Base-by-base conservation (phyloP, 2,888 invertebrate genomes). In the Julus scandinavius region DNA sequence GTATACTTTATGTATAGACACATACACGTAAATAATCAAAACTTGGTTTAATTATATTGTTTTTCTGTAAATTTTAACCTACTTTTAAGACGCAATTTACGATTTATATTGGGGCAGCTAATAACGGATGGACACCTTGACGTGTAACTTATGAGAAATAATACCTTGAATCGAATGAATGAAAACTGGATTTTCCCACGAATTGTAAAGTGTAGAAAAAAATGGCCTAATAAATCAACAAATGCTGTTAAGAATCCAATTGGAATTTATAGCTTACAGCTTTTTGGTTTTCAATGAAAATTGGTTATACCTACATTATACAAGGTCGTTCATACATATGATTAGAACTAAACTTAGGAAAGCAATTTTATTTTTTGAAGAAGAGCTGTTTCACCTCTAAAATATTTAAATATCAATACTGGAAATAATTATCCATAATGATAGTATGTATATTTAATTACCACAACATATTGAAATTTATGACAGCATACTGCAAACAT, bases 121-220 rank as follows among this genome's bases (percentile, higher is more conserved):
- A 72, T 72, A 72, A 11, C 9, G 29, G 72, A 72, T 72, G 72
- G 72, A 72, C 72, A 72, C 29, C n/a, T 29, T 29, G 29, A 7
- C 54, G 4, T 7, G 63, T 72, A 29, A 72, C 29, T 72, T 72
- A 72, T 72, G 72, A 29, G 3, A 29, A 29, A 72, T 11, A 29
- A 13, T 11, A 11, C 72, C 72, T 72, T 72, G 72, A 72, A 72
- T 29, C 29, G 72, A 29, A 11, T 72, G 29, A 72, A 72, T 29
- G 72, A 72, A 72, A 72, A 29, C 29, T 7, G 72, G 29, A 72
- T 72, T 72, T 72, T 72, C 72, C 72, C 72, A 72, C 72, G 29
- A 29, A n/a, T 72, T 72, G 72, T 29, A 72, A 72, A 63, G 63
- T n/a, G 20, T 4, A n/a, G 20, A 20, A 45, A 63, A 63, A 63